Percentiles rank a stretch among this genome's conserved stretches.
Evolutionary conservation across 2,113 vertebrate species (phyloP).

Genomic region (Etia nguti): DNA sequence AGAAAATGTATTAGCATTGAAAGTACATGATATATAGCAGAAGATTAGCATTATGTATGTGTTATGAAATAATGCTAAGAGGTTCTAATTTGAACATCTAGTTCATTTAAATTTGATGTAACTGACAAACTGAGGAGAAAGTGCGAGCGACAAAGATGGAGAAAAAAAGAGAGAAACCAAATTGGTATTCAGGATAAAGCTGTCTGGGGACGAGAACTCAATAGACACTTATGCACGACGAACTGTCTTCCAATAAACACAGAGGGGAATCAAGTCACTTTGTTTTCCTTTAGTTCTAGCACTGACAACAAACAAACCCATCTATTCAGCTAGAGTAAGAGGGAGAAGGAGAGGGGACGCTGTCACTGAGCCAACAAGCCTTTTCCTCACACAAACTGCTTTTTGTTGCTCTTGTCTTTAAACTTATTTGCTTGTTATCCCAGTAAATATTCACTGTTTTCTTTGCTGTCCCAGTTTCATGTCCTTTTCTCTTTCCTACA

Average conservation of each 20-base stretch:
- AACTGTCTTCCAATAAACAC: constrained; percentile 20
- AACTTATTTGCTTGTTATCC: constrained; percentile 35
- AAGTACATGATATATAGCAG: not conserved
- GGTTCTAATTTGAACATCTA: not conserved
- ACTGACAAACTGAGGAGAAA: not conserved
- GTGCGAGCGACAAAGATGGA: not conserved
- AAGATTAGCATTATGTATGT: not conserved
- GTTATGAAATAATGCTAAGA: not conserved
- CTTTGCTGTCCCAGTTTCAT: not conserved
- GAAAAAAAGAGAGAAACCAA: not conserved
- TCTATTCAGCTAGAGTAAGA: constrained; percentile 34
- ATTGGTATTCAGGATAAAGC: constrained; percentile 14
- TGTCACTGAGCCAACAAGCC: constrained; percentile 44
- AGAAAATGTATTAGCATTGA: not conserved
- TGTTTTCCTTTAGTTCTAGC: constrained; percentile 51
- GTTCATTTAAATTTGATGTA: not conserved
- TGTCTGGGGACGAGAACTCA: not conserved
- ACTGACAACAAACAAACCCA: constrained; percentile 45
- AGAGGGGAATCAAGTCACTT: constrained; percentile 29
- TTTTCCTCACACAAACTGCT: constrained; percentile 34
- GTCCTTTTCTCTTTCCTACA: not conserved
- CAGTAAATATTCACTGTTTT: constrained; percentile 4
- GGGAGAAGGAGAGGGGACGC: constrained; percentile 30
- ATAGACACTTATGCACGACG: constrained; percentile 10
- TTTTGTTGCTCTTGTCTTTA: constrained; percentile 33